Evolutionary conservation across 2,888 invertebrate species (phyloP).

Genomic region (Brachynemurus nebulosus): DNA sequence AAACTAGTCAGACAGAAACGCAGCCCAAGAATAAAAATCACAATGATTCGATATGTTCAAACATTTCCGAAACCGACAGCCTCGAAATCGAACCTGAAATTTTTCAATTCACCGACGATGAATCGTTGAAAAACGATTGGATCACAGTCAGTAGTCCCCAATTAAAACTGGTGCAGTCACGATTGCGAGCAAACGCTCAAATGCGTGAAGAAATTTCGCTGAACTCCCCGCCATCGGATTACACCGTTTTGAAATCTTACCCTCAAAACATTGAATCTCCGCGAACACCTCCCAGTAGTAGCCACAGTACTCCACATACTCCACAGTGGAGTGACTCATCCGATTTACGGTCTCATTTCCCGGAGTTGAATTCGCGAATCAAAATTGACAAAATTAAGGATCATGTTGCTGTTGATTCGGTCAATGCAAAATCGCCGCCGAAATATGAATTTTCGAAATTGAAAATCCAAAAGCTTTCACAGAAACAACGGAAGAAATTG

Average conservation of each 20-base stretch:
- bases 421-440: conserved; percentile 4
- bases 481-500: conserved; percentile 47
- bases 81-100: conserved; percentile 20
- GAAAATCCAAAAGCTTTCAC: conserved; percentile 39
- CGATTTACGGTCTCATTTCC: background rate
- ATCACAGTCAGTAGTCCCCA: conserved; percentile 33
- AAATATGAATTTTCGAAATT: conserved; percentile 16
- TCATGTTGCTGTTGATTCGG: background rate
- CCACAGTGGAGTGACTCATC: background rate
- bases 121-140: conserved; percentile 29
- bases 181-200: conserved; percentile 33
- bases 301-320: background rate
- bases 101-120: conserved; percentile 7
- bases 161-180: conserved; percentile 35
- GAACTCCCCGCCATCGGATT: background rate
- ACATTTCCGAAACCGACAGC: conserved; percentile 7
- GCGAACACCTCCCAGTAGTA: background rate
- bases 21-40: conserved; percentile 27
- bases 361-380: background rate
- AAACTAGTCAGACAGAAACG: conserved; percentile 28
- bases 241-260: background rate
- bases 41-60: conserved; percentile 22
- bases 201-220: conserved; percentile 27
- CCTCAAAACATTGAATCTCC: background rate
- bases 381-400: background rate